A percentile compares a stretch with the other conserved stretches of the same genome.
These are phyloP conservation scores for Plectropomus leopardus DNA, from an alignment of 2,113 vertebrate genomes.

Conservation along the genomic window DNA sequence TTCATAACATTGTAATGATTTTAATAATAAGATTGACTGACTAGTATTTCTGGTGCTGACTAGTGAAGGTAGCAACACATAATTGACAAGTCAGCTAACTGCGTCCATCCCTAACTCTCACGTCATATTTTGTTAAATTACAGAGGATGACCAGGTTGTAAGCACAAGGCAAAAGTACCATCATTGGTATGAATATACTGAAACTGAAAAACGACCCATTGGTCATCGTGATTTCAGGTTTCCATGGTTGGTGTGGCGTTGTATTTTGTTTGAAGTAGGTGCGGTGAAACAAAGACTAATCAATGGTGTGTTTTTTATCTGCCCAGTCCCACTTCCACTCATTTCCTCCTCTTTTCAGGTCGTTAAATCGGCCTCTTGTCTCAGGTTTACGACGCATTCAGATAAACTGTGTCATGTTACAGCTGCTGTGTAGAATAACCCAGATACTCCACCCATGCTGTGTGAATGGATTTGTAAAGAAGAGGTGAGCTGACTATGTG, in stretches of 20 bases:
- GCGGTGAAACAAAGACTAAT: slow-evolving; percentile 33
- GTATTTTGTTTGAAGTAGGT: neutral
- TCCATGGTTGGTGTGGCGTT: neutral
- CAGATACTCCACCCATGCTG: slow-evolving; percentile 66
- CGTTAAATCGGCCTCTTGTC: slow-evolving; percentile 56
- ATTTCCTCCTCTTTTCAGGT: slow-evolving; percentile 36
- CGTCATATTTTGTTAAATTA: no score
- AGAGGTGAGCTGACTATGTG: slow-evolving; percentile 16
- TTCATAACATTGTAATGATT: no score
- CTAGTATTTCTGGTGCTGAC: no score
- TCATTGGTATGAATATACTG: neutral
- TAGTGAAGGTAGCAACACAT: no score
- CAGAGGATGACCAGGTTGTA: neutral
- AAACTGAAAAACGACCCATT: neutral
- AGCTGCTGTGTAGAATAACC: slow-evolving; percentile 58
- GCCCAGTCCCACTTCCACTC: slow-evolving; percentile 18
- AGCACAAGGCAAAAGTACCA: neutral
- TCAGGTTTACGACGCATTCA: slow-evolving; percentile 68
- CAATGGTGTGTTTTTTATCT: slow-evolving; percentile 44
- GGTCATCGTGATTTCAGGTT: neutral
- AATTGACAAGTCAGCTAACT: no score
- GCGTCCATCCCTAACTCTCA: no score
- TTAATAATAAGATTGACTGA: no score
- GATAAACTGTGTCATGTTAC: slow-evolving; percentile 74
- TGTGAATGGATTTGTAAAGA: slow-evolving; percentile 61